Base-by-base conservation (phyloP, 1,140 invertebrate genomes). In the Caerostris extrusa region DNA sequence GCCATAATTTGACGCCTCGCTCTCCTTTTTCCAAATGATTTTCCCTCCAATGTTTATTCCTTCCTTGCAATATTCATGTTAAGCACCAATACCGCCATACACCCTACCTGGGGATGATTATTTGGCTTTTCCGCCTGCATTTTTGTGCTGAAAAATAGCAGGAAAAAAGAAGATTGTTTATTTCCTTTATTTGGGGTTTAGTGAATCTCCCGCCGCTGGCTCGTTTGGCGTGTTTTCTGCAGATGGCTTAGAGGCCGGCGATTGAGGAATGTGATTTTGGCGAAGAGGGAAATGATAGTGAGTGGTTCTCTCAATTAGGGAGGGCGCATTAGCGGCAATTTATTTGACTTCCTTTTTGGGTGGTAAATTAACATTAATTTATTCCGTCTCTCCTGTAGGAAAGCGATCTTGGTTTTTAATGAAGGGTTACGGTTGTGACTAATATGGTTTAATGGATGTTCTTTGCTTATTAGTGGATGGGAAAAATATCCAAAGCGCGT, bases 101-200 rank as follows among this genome's bases (percentile, higher is more conserved):
- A 85, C 57, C n/a, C 82, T 85, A 17, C 57, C 8, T 56, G 3
- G 56, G 50, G 83, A n/a, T 58, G 83, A 85, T 85, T 85, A 85
- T 85, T 85, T 67, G 12, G 64, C 12, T n/a, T 67, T 67, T n/a
- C 64, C 64, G n/a, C 64, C 64, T 67, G 0, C 34, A 34, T 34
- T 34, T 67, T 4, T 67, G 34, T 34, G 34, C 34, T 34, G 34
- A 34, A 34, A 34, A 34, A 34, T 34, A 1, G 34, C n/a, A 34
- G 2, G 34, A 34, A 34, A 34, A 34, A 34, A 34, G 34, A 67
- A n/a, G 12, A 67, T 67, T 67, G 64, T 67, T 67, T 67, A 67
- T 67, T 67, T 67, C 64, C 64, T 67, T 67, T 67, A 67, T 67
- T 67, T 34, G 34, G 4, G n/a, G 12, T 12, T 4, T 14, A n/a